Evolutionary conservation across 2,113 vertebrate species (phyloP), one percentile per base, ranked within the genome.

Genomic region (Epinephelus fuscoguttatus): DNA sequence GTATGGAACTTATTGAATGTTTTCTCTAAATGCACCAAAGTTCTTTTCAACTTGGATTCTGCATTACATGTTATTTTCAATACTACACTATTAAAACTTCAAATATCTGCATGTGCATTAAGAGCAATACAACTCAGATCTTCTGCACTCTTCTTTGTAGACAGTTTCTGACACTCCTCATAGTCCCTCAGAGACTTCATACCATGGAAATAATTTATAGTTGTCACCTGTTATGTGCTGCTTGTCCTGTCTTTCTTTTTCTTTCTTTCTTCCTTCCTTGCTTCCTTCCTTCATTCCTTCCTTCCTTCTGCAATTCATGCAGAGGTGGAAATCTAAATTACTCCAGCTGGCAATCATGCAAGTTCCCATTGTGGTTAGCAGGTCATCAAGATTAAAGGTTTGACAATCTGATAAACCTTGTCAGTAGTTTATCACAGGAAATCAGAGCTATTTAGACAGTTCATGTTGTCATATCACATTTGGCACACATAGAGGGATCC

Each of bases 261-360:
- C 4, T 4, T 30, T 30, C 30, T 30, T 30, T 21, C 18, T 59
- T 57, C 15, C 66, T 25, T 14, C 17, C 33, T 70, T 70, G 25
- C 56, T 75, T 80, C 37, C 30, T 53, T 5, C 33, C 33, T 42
- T 53, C 21, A 12, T 59, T 49, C 21, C 66, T 25, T 14, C 25
- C 47, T 70, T 63, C 37, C 50, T 75, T 80, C 37, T 30, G 42
- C 42, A 11, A 8, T 15, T 57, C 21, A 75, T 47, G 23, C 49
- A 69, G 76, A 78, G 8, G 25, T 52, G 18, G 40, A 64, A 33
- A 78, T 27, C 53, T 49, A 4, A 78, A 57, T 19, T 57, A 59
- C 12, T 33, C 30, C 11, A 56, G 11, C 21, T 47, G 18, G 33
- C n/a, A 47, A 9, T 21, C 11, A 21, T 56, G 5, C 17, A 12